Conservation (phyloP, 2,797 vertebrate species). For the Enteromius afrohamiltoni region DNA sequence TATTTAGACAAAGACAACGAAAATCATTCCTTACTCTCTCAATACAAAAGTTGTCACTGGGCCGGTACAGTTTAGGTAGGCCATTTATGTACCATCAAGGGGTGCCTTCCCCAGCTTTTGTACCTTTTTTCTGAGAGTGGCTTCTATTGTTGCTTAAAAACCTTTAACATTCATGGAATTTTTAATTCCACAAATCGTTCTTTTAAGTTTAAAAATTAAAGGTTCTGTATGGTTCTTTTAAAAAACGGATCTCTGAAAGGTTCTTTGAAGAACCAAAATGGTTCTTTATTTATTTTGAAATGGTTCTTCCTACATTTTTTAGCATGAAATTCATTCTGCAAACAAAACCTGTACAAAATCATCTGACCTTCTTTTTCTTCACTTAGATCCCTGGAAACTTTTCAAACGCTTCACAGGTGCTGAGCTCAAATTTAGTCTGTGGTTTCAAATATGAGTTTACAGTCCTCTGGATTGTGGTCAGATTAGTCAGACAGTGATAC, state of each 20-base stretch:
- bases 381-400: background rate
- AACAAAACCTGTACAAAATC: background rate
- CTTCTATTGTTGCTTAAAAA: background rate
- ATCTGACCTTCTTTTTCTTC: background rate
- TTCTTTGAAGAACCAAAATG: background rate
- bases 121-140: background rate
- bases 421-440: slow-evolving; percentile 39
- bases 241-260: background rate
- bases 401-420: slow-evolving; percentile 37
- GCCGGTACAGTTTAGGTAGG: background rate
- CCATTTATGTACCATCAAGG: background rate
- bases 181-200: background rate
- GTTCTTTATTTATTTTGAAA: background rate
- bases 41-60: background rate
- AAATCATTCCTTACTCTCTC: background rate
- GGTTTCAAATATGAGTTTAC: slow-evolving; percentile 46
- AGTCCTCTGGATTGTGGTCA: slow-evolving; percentile 37
- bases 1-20: background rate
- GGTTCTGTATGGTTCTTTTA: background rate
- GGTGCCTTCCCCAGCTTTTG: background rate
- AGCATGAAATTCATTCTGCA: background rate
- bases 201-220: background rate
- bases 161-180: background rate
- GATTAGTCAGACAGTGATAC: slow-evolving; percentile 39
- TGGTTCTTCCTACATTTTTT: background rate